Evolutionary conservation across 2,888 invertebrate species (phyloP), one percentile per base, ranked within the genome.

Genomic region (Rhabditophanes sp.): DNA sequence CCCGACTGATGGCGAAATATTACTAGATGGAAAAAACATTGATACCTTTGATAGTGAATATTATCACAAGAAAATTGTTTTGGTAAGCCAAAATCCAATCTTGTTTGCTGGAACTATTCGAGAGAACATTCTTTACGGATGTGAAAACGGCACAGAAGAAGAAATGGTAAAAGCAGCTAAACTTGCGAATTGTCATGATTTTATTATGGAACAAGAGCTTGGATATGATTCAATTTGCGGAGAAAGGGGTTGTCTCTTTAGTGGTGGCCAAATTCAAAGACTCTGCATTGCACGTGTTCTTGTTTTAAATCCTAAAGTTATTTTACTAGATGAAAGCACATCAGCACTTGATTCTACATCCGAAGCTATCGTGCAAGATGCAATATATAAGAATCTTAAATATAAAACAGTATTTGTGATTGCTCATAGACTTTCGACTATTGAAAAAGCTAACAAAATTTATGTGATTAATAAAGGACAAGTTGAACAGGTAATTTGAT

Each of bases 381-480:
- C 55, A 9, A 24, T 55, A 8, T 32, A 40, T 16, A 29, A 42
- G 37, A 51, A 40, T 23, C 9, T 31, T 2, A 22, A 30, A 3
- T 41, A 39, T 11, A 47, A 68, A 21, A 70, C 70, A 1, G 68
- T 68, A 15, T 56, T 71, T 20, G 63, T 71, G n/a, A 69, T 71
- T 16, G 69, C 70, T 1, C 70, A 71, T 39, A 56, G 71, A 3
- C 58, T 71, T 16, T 67, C 67, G 4, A 71, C 70, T 1, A 67
- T 71, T 11, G 67, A 69, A 39, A 67, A 66, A 33, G 69, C 69
- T 16, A 67, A 69, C 46, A 43, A 53, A 12, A 66, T 65, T 26
- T 46, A 57, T 16, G 65, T 65, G 7, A 55, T 65, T 23, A 44
- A 60, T 26, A 55, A 55, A 32, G 65, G 65, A 19, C 26, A 33